These are phyloP conservation scores for Ectropis crepuscularia DNA, from an alignment of 2,888 invertebrate genomes.

Conservation along the genomic window DNA sequence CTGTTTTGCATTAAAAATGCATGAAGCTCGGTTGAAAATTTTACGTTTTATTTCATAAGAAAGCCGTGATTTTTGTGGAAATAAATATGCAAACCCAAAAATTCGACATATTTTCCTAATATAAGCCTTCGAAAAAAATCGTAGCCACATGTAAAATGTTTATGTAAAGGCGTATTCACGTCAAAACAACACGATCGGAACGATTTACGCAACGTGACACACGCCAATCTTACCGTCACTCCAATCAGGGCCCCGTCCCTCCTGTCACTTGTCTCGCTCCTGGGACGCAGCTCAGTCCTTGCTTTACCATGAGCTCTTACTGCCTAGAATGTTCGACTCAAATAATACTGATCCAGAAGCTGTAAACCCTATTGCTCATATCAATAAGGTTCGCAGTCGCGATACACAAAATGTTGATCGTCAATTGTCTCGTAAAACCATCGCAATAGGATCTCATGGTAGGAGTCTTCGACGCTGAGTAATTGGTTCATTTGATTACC, in stretches of 20 bases:
- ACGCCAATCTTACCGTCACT: conserved; percentile 35
- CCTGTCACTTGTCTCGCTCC: conserved; percentile 10
- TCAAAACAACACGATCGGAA: neutral
- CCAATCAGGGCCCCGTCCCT: conserved; percentile 18
- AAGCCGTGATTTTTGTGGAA: too few species aligned
- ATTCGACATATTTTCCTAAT: too few species aligned
- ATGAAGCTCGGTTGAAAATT: too few species aligned
- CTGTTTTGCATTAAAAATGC: too few species aligned
- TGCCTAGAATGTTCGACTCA: too few species aligned
- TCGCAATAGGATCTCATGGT: neutral
- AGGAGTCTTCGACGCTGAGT: conserved; percentile 23
- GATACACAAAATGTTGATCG: neutral
- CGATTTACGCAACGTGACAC: conserved; percentile 28
- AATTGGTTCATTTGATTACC: conserved; percentile 42
- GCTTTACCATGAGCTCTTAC: too few species aligned
- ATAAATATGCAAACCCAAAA: too few species aligned
- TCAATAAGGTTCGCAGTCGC: neutral
- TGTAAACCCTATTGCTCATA: too few species aligned
- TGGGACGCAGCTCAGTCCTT: neutral
- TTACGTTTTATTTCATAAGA: too few species aligned
- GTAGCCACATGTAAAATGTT: too few species aligned
- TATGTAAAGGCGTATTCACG: neutral
- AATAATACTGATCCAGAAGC: too few species aligned
- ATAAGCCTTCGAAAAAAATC: too few species aligned
- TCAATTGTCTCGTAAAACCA: neutral